Percentiles rank a stretch among this genome's conserved stretches.
These are phyloP conservation scores for Ellobium chinense DNA, from an alignment of 2,888 invertebrate genomes.

Conservation along the genomic window DNA sequence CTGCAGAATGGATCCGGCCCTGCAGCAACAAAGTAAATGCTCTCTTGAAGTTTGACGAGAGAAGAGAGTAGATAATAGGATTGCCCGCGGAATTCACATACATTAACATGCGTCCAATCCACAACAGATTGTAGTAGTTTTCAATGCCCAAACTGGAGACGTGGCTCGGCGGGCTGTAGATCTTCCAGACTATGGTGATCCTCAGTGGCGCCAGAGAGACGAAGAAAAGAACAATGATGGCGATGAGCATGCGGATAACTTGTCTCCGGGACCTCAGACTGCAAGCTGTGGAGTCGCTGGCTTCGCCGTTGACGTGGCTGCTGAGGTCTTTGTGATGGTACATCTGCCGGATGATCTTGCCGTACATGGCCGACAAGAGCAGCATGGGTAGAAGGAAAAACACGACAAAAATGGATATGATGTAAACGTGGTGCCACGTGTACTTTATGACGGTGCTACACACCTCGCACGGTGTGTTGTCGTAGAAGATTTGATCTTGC, in stretches of 20 bases:
- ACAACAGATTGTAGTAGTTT: conserved; percentile 89
- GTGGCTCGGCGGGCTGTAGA: conserved; percentile 85
- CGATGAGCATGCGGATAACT: conserved; percentile 65
- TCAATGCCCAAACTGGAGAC: conserved; percentile 87
- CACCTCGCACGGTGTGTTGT: conserved; percentile 86
- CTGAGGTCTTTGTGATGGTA: conserved; percentile 19
- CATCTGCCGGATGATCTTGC: conserved; percentile 73
- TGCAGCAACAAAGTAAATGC: conserved; percentile 59
- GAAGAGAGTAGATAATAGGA: conserved; percentile 93
- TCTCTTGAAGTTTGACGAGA: conserved; percentile 92
- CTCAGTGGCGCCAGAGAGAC: conserved; percentile 92
- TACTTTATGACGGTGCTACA: conserved; percentile 88
- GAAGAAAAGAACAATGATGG: conserved; percentile 87
- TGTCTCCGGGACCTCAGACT: conserved; percentile 58
- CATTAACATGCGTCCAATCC: conserved; percentile 88
- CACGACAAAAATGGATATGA: conserved; percentile 87
- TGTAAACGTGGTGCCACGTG: conserved; percentile 89
- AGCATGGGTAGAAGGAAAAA: conserved; percentile 92
- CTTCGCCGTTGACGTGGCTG: conserved; percentile 21
- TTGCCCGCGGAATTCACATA: conserved; percentile 95
- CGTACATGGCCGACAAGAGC: conserved; percentile 89
- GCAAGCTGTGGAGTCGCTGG: background rate
- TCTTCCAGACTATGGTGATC: conserved; percentile 88
- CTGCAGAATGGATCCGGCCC: conserved; percentile 26
- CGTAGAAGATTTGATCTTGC: conserved; percentile 86